Evolutionary conservation across 2,797 vertebrate species (phyloP).

Genomic region (Oreochromis grahami): DNA sequence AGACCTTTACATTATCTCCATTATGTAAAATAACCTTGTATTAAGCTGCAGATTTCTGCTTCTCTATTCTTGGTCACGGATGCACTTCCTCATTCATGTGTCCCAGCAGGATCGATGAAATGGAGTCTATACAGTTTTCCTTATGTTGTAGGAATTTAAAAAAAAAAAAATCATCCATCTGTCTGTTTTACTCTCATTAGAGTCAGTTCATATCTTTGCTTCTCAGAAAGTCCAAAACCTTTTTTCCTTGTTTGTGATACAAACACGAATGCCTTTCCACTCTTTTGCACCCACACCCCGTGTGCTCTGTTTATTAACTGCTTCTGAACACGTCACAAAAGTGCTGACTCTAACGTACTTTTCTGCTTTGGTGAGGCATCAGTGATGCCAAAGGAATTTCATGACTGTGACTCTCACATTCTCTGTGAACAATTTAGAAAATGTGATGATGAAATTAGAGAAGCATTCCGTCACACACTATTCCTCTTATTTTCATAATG

Average conservation of each 20-base stretch:
- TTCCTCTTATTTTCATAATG: neutral
- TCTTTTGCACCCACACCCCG: neutral
- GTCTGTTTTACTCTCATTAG: conserved; percentile 10
- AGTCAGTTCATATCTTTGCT: conserved; percentile 2
- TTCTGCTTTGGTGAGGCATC: neutral
- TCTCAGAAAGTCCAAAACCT: neutral
- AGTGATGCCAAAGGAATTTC: neutral
- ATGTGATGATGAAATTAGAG: neutral
- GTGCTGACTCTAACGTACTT: neutral
- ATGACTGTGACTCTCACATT: neutral
- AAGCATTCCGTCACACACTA: neutral
- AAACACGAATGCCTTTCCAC: neutral
- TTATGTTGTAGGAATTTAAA: neutral
- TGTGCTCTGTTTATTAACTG: neutral
- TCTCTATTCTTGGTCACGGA: neutral
- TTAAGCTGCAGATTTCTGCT: neutral
- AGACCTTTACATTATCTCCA: neutral
- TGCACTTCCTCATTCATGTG: neutral
- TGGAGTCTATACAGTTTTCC: neutral
- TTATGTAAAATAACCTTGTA: neutral
- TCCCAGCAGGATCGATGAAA: neutral
- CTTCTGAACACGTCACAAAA: neutral
- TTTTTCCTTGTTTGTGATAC: neutral
- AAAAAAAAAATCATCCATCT: neutral
- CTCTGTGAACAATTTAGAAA: neutral